Conservation (phyloP, 2,888 invertebrate genomes). For the Strigamia crassipes region DNA sequence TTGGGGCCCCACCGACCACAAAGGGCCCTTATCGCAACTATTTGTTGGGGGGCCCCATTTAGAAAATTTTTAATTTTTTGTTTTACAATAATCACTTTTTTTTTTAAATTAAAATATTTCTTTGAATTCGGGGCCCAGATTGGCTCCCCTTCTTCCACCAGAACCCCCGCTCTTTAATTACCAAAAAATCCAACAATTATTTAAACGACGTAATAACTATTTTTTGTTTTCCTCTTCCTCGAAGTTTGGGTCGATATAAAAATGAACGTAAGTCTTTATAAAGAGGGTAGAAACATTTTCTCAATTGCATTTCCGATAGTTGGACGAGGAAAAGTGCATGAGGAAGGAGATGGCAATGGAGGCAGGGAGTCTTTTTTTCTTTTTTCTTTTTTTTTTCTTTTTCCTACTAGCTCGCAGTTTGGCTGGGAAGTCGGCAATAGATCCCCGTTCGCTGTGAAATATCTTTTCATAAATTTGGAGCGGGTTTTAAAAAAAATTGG, state of each 20-base stretch:
- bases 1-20: too few species aligned
- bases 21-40: too few species aligned
- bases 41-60: too few species aligned
- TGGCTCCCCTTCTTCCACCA: too few species aligned
- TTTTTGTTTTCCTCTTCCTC: neutral
- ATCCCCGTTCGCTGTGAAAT: slow-evolving; percentile 31
- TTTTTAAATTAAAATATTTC: too few species aligned
- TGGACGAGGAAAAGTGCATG: slow-evolving; percentile 26
- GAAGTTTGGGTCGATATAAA: neutral
- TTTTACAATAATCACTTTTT: too few species aligned
- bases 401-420: neutral
- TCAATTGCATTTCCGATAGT: slow-evolving; percentile 29
- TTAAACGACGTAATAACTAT: neutral
- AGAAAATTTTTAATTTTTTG: too few species aligned
- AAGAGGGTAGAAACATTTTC: slow-evolving; percentile 18
- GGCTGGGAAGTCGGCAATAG: slow-evolving; percentile 25
- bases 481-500: neutral
- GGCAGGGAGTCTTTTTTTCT: slow-evolving; percentile 16
- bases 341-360: slow-evolving; percentile 24
- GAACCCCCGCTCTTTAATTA: too few species aligned
- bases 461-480: slow-evolving; percentile 29
- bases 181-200: too few species aligned
- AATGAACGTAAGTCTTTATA: slow-evolving; percentile 20
- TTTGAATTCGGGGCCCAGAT: too few species aligned
- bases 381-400: neutral